Conservation (phyloP, 2,888 invertebrate species). For the Ormyrus pomaceus region DNA sequence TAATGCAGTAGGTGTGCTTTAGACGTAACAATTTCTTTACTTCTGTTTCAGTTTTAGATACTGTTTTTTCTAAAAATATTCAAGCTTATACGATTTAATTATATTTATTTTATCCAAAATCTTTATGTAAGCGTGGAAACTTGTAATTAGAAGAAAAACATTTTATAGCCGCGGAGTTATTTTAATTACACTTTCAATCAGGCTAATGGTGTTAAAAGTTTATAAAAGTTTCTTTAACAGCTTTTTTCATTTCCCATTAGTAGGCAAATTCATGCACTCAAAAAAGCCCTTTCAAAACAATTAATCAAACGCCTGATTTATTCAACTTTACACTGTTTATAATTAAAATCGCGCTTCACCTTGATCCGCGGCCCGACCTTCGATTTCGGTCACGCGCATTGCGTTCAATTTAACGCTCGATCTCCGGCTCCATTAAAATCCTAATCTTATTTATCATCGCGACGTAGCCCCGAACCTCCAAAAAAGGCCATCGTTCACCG, state of each 20-base stretch:
- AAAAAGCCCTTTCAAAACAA: not conserved
- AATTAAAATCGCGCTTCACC: not conserved
- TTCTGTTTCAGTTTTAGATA: not conserved
- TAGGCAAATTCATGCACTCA: conserved; percentile 20
- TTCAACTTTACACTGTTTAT: not conserved
- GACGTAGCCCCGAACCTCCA: not conserved
- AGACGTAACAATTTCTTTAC: too few relatives aligned
- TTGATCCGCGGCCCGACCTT: not conserved
- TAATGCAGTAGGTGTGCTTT: conserved; percentile 8
- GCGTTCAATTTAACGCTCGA: conserved; percentile 44
- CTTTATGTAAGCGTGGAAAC: too few relatives aligned
- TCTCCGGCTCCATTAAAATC: conserved; percentile 17
- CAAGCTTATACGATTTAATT: too few relatives aligned
- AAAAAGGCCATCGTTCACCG: conserved; percentile 22
- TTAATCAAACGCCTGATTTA: not conserved
- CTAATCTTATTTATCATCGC: conserved; percentile 47
- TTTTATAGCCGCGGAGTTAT: not conserved
- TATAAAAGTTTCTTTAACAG: conserved; percentile 10
- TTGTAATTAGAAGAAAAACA: not conserved
- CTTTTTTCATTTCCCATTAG: conserved; percentile 26
- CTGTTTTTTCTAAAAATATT: too few relatives aligned
- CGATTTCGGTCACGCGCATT: conserved; percentile 15
- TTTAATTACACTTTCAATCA: conserved; percentile 19
- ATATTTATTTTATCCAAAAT: too few relatives aligned
- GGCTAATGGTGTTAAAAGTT: conserved; percentile 23